Conservation (phyloP, 2,888 invertebrate genomes). For the Thymelicus lineola region DNA sequence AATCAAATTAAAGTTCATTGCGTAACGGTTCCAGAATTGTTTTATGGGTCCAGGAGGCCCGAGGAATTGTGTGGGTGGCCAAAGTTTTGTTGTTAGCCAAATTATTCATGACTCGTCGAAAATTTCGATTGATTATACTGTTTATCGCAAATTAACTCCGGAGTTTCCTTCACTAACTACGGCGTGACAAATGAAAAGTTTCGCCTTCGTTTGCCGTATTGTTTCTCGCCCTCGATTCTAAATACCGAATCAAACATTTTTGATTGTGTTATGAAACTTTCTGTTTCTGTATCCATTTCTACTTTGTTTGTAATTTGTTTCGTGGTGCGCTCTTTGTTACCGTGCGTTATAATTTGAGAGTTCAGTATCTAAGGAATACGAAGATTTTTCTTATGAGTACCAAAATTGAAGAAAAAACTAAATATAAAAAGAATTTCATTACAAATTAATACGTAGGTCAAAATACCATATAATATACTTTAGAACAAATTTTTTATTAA, state of each 20-base stretch:
- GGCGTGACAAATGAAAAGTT: constrained; percentile 43
- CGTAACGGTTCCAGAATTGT: constrained; percentile 59
- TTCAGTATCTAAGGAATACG: neutral
- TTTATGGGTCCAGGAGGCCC: constrained; percentile 46
- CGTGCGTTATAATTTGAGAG: neutral
- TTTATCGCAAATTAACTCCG: constrained; percentile 63
- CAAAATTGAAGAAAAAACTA: too few species aligned
- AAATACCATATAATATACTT: too few species aligned
- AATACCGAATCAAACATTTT: constrained; percentile 20
- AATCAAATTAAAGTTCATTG: constrained; percentile 65
- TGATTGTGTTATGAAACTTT: constrained; percentile 17
- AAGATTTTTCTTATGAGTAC: too few species aligned
- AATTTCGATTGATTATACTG: constrained; percentile 72
- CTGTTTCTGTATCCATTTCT: constrained; percentile 22
- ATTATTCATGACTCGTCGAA: constrained; percentile 72
- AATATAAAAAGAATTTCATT: too few species aligned
- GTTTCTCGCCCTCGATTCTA: constrained; percentile 39
- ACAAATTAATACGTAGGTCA: too few species aligned
- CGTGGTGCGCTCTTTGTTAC: neutral
- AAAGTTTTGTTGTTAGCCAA: constrained; percentile 59
- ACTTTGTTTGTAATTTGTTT: constrained; percentile 31
- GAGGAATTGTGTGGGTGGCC: constrained; percentile 42
- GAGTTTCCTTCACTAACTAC: constrained; percentile 39
- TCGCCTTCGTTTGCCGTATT: constrained; percentile 45
- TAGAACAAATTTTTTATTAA: too few species aligned